A percentile compares a stretch with the other conserved stretches of the same genome.
Conservation (phyloP, 2,888 invertebrate genomes). For the Melieria crassipennis region DNA sequence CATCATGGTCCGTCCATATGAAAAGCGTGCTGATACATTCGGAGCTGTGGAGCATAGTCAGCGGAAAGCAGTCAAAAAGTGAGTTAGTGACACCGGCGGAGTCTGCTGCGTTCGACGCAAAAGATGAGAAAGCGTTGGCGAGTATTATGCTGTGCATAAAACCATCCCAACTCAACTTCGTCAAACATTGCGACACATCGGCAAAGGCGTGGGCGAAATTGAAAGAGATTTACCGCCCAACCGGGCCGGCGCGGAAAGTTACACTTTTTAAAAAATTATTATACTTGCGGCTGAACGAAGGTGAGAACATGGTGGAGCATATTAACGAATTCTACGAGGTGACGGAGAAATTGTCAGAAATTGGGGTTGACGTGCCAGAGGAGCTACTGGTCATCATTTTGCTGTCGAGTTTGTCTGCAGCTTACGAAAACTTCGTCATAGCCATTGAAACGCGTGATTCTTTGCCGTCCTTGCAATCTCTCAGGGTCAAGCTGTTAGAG, state of each 20-base stretch:
- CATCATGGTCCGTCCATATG: conserved; percentile 1
- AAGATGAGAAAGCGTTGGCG: conserved; percentile 40
- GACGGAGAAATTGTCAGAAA: conserved; percentile 23
- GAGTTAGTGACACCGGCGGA: background rate
- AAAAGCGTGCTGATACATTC: conserved; percentile 2
- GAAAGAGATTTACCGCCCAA: conserved; percentile 34
- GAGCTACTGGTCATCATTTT: conserved; percentile 30
- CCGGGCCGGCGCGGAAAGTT: conserved; percentile 34
- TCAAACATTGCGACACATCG: conserved; percentile 34
- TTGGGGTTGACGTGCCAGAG: conserved; percentile 17
- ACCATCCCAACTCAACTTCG: conserved; percentile 35
- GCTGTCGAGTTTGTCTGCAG: conserved; percentile 20
- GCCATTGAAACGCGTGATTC: conserved; percentile 26
- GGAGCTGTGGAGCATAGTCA: background rate
- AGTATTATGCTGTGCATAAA: conserved; percentile 39
- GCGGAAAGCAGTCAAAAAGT: background rate
- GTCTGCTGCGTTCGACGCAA: conserved; percentile 10
- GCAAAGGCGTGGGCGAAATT: conserved; percentile 34
- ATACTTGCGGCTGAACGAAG: conserved; percentile 8
- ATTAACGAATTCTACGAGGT: conserved; percentile 16
- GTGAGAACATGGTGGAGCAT: conserved; percentile 6
- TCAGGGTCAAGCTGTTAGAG: conserved; percentile 31
- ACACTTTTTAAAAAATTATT: conserved; percentile 26
- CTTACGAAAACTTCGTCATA: conserved; percentile 28
- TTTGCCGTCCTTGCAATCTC: conserved; percentile 14